Base-by-base conservation (phyloP, 2,113 vertebrate species). In the Alces alces region DNA sequence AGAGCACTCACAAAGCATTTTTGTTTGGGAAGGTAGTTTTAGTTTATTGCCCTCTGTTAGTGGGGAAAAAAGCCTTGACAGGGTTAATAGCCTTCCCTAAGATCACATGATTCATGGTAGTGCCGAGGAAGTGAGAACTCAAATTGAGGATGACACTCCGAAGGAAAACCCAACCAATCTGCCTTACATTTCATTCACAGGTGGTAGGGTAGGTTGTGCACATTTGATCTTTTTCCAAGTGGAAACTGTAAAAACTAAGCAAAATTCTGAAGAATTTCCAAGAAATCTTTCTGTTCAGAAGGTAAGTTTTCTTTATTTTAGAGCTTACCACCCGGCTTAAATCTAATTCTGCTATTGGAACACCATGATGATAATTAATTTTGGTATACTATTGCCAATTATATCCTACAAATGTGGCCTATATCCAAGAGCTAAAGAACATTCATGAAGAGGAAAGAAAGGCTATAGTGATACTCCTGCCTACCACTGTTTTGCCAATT, bases 1-100 rank as follows among this genome's bases (percentile, higher is more conserved):
- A 98, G 97, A 98, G 91, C 23, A 97, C 94, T 97, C 96, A 95
- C 88, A 93, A 85, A 95, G 78, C 89, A 89, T 95, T 97, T 98
- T 97, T 96, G 93, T 97, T 98, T 96, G 4, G 95, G 55, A 36
- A 94, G 82, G 89, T 96, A 95, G 95, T 94, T 97, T 96, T 83
- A 93, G 57, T 95, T 97, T 98, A 93, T 90, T 93, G 54, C 45
- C 79, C 97, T 94, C 52, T 84, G 27, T 94, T 93, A 86, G 54
- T 36, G 7, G n/a, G 8, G 58, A 78, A 13, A 87, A 92, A 89
- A 95, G 25, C 10, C 70, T 94, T 96, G 79, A 43, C 52, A 92
- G 82, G 30, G 89, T 96, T 96, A 96, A 93, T 85, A 91, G n/a
- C 16, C n/a, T 94, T 93, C 70, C 33, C 15, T 45, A 91, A 95